These are phyloP conservation scores for Iguana delicatissima DNA, from an alignment of 2,797 vertebrate genomes.

Conservation along the genomic window DNA sequence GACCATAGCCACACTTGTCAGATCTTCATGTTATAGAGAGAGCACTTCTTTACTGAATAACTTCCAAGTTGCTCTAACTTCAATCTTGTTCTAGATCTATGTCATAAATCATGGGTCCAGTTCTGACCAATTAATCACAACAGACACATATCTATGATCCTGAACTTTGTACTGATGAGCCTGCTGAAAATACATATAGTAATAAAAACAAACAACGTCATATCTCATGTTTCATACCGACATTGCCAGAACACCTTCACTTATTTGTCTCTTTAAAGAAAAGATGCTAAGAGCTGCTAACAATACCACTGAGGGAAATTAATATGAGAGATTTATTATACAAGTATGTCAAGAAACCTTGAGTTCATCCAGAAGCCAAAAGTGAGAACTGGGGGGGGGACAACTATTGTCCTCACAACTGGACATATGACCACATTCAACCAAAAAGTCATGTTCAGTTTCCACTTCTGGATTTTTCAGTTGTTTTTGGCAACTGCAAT, in stretches of 20 bases:
- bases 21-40: background rate
- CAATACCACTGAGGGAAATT: background rate
- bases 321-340: background rate
- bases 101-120: no score
- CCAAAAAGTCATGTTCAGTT: no score
- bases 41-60: background rate
- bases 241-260: background rate
- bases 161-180: background rate
- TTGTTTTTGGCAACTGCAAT: no score
- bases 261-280: background rate
- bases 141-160: background rate
- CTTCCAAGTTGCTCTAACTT: background rate
- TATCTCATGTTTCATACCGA: background rate
- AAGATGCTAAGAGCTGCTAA: background rate
- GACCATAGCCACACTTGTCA: background rate
- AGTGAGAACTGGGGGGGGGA: no score
- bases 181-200: background rate
- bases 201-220: background rate
- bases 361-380: conserved; percentile 3
- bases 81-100: background rate
- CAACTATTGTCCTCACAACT: no score
- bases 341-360: background rate
- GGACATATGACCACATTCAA: no score
- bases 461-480: no score
- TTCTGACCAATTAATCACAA: background rate